These are phyloP conservation scores for Tyria jacobaeae DNA, from an alignment of 2,888 invertebrate genomes.

Conservation along the genomic window DNA sequence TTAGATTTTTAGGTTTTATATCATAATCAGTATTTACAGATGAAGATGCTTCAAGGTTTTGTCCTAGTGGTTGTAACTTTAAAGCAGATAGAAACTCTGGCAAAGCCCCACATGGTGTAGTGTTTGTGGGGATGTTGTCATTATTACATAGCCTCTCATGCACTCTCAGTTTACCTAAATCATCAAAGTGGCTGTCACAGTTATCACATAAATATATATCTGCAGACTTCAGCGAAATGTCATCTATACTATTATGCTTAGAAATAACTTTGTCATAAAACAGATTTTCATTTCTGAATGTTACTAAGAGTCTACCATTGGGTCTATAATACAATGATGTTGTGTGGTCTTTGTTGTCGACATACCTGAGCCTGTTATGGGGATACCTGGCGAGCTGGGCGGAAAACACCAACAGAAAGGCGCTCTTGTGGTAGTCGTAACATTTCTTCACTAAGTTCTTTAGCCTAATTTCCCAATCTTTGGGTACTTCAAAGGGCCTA, in stretches of 20 bases:
- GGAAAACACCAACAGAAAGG: constrained; percentile 90
- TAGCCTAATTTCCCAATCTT: constrained; percentile 88
- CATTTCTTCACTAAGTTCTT: constrained; percentile 89
- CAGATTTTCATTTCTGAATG: constrained; percentile 92
- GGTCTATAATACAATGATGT: constrained; percentile 90
- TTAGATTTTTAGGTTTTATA: constrained; percentile 63
- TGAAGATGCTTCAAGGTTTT: constrained; percentile 40
- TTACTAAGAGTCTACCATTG: constrained; percentile 89
- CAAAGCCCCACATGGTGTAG: constrained; percentile 63
- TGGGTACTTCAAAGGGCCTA: constrained; percentile 77
- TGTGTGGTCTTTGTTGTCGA: constrained; percentile 91
- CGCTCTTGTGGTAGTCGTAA: constrained; percentile 90
- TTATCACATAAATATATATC: constrained; percentile 92
- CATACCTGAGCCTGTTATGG: constrained; percentile 88
- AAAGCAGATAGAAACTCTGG: constrained; percentile 76
- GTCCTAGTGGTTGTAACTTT: constrained; percentile 65
- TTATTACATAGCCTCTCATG: constrained; percentile 83
- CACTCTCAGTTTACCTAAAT: constrained; percentile 68
- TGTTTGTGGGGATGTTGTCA: constrained; percentile 55
- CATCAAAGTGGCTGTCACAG: constrained; percentile 91
- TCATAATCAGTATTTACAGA: constrained; percentile 51
- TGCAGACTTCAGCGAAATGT: constrained; percentile 86
- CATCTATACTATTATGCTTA: constrained; percentile 48
- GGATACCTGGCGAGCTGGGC: constrained; percentile 89
- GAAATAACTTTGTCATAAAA: constrained; percentile 74